Evolutionary conservation across 2,888 invertebrate genomes (phyloP).

Genomic region (Lysandra coridon): DNA sequence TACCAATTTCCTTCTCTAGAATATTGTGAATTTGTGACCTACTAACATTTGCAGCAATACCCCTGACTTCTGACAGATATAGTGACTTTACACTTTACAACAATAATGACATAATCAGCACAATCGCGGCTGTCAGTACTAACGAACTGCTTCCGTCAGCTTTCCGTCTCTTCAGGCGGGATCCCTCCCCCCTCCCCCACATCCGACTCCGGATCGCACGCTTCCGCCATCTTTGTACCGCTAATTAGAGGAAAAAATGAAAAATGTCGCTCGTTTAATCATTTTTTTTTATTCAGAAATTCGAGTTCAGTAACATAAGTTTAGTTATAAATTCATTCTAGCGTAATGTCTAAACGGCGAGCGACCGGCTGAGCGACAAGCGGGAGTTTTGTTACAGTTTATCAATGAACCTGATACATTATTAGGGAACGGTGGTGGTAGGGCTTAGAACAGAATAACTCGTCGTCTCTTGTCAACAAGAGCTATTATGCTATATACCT

Average conservation of each 20-base stretch:
- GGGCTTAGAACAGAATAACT: too few species aligned
- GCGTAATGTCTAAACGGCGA: constrained; percentile 68
- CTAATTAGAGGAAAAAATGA: constrained; percentile 43
- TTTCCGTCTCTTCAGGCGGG: background rate
- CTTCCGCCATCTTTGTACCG: background rate
- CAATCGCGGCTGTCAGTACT: background rate
- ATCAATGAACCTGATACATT: too few species aligned
- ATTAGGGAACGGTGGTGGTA: too few species aligned
- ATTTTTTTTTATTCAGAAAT: constrained; percentile 68
- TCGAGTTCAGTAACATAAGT: constrained; percentile 63
- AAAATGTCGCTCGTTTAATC: constrained; percentile 49
- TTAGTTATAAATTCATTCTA: constrained; percentile 70
- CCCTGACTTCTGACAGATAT: background rate
- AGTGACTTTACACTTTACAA: background rate
- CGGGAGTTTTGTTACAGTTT: too few species aligned
- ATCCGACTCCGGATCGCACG: background rate
- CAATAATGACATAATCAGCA: background rate
- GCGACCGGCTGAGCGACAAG: constrained; percentile 42
- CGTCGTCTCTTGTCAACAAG: too few species aligned
- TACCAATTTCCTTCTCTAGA: background rate
- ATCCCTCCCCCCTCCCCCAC: background rate
- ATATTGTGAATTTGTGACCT: background rate
- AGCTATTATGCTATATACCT: too few species aligned
- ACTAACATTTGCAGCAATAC: background rate
- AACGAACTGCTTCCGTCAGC: background rate